Evolutionary conservation across 2,888 invertebrate species (phyloP), one percentile per base, ranked within the genome.

Genomic region (Branchellion lobata): DNA sequence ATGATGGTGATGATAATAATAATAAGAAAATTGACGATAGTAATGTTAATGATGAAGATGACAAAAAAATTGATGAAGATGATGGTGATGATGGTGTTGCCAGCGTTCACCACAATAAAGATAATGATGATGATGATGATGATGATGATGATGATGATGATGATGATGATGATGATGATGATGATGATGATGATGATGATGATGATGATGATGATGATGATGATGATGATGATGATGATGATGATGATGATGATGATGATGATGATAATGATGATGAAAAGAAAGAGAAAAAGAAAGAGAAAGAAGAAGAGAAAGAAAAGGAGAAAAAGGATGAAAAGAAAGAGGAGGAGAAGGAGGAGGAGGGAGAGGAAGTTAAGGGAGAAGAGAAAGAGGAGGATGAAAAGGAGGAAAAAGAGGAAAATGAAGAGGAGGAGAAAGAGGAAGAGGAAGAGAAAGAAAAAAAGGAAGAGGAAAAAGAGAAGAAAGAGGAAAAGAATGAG

Each of bases 401-500:
- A 2, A 29, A 69, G 2, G 31, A 11, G 27, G 27, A 27, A 11
- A 31, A 69, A 21, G 69, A 69, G n/a, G 40, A 61, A 14, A 34
- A 75, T 11, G 34, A 75, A 40, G 33, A 71, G 61, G 27, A 61
- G 18, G 0, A 75, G 36, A 11, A 33, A 51, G 33, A 34, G 27
- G 36, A 79, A 33, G 51, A 53, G 29, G 40, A 74, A 14, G 34
- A 33, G 18, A 5, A 27, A 1, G 34, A 27, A 24, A 33, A n/a
- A 40, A 73, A 73, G n/a, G 33, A 31, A n/a, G n/a, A n/a, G n/a
- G 34, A 75, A 40, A 24, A 71, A 65, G 27, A 61, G 18, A 1
- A 75, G 36, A 11, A 33, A 51, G 33, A 34, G 27, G 36, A 79
- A 33, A 36, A 53, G 29, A 29, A 74, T 31, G 34, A 33, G 18